Base-by-base conservation (phyloP, 2,113 vertebrate species). In the Hypanus sabinus region DNA sequence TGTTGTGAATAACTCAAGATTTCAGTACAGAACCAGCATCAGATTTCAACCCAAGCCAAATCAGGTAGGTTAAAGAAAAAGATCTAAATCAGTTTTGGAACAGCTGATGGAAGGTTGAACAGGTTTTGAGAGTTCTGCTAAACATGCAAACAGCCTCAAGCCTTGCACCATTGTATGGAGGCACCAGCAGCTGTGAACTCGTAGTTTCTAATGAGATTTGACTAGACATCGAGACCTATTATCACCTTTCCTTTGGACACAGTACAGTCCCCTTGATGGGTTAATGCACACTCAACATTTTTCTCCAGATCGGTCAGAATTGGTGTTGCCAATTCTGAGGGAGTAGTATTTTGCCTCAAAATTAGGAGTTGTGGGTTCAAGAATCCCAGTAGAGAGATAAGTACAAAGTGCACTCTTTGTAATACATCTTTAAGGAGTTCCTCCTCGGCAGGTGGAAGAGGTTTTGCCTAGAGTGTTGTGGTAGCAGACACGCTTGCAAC, bases 161-260 rank as follows among this genome's bases (percentile, higher is more conserved):
- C 65, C 85, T 90, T 68, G 60, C 60, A 33, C n/a, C 57, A 90
- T 90, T 90, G 85, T 90, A 20, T 90, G 85, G 33, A 68, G n/a
- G 36, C 85, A 18, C 3, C 76, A 18, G 57, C 76, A 18, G n/a
- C 18, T 3, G 8, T 12, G 14, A 33, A 90, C 16, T 20, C 6
- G 60, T 62, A 90, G n/a, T 7, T 90, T 65, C 30, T 65, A 30
- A 90, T 18, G 20, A 65, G 57, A 8, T 14, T 16, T 24, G 9
- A 12, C 12, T 16, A 0, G 57, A 7, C 38, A 22, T 46, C 55
- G 24, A 24, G 81, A 24, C 46, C 7, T 27, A 9, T 22, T 27
- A 46, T 60, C 22, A 30, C 22, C 55, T 0, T 57, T 20, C 36
- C 33, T 16, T 14, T 38, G 77, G 18, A n/a, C 20, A 83, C 9